phyloP scores from a whole-genome alignment of 2,797 vertebrate species.

The Carcharodon carcharias region DNA sequence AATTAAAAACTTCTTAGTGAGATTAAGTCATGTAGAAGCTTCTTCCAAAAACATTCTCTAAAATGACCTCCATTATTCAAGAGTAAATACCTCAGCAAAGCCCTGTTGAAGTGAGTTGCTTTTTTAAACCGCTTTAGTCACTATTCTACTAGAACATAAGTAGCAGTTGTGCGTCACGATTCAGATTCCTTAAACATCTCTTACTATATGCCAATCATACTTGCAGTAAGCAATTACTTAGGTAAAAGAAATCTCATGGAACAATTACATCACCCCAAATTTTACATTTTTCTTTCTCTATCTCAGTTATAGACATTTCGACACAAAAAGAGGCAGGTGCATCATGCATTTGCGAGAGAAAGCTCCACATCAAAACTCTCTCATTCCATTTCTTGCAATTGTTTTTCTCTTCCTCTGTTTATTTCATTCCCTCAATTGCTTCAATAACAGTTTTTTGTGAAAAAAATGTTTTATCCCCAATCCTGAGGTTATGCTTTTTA shows the following conservation, averaged over 20 bases:
- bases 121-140: not conserved
- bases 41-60: not conserved
- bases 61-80: slow-evolving; percentile 26
- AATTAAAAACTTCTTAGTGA: slow-evolving; percentile 12
- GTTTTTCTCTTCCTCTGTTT: not conserved
- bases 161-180: not conserved
- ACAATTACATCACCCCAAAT: not conserved
- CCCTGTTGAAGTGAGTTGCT: not conserved
- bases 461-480: not conserved
- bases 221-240: not conserved
- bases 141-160: slow-evolving; percentile 9
- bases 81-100: slow-evolving; percentile 11
- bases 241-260: not conserved
- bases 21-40: not conserved
- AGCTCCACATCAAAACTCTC: not conserved
- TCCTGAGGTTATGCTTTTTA: not conserved
- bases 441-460: not conserved
- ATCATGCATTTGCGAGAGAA: not conserved
- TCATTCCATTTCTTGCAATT: not conserved
- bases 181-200: not conserved
- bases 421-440: not conserved
- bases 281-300: not conserved
- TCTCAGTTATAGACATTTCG: not conserved
- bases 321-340: not conserved
- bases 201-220: slow-evolving; percentile 16